These are phyloP conservation scores for Aricia agestis DNA, from an alignment of 1,140 invertebrate genomes.

Conservation along the genomic window DNA sequence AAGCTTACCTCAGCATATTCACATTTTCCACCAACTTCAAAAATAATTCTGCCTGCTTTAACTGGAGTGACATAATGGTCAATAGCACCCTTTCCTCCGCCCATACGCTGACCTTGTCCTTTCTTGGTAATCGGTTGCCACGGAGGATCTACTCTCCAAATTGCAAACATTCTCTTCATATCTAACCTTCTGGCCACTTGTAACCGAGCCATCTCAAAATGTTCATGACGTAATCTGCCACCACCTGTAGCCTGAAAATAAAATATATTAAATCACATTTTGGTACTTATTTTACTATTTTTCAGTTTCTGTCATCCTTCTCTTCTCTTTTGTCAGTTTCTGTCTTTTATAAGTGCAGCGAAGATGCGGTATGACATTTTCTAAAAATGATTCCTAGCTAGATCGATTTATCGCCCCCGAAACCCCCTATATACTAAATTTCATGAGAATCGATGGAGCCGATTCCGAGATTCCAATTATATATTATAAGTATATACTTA, in stretches of 20 bases:
- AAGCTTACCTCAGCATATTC: conserved; percentile 88
- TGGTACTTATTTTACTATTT: too few relatives aligned
- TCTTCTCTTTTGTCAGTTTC: too few relatives aligned
- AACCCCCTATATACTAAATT: too few relatives aligned
- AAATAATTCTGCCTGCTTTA: conserved; percentile 92
- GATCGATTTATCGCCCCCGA: too few relatives aligned
- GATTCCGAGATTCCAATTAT: too few relatives aligned
- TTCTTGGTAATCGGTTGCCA: conserved; percentile 97
- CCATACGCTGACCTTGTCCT: conserved; percentile 93
- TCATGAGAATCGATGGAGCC: too few relatives aligned
- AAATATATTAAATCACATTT: not conserved
- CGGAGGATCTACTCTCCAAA: conserved; percentile 95
- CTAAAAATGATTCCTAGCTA: too few relatives aligned
- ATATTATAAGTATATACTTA: too few relatives aligned
- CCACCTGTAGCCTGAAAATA: conserved; percentile 85
- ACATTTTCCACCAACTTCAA: conserved; percentile 95
- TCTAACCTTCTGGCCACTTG: conserved; percentile 87
- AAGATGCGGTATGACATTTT: too few relatives aligned
- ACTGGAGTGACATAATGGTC: conserved; percentile 97
- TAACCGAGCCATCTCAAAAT: conserved; percentile 93
- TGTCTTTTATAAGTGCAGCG: too few relatives aligned
- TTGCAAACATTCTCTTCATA: conserved; percentile 89
- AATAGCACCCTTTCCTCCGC: conserved; percentile 97
- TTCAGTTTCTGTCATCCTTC: too few relatives aligned
- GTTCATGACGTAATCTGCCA: conserved; percentile 85